These are phyloP conservation scores for Cynopterus sphinx DNA, from an alignment of 2,797 vertebrate genomes.

Conservation along the genomic window DNA sequence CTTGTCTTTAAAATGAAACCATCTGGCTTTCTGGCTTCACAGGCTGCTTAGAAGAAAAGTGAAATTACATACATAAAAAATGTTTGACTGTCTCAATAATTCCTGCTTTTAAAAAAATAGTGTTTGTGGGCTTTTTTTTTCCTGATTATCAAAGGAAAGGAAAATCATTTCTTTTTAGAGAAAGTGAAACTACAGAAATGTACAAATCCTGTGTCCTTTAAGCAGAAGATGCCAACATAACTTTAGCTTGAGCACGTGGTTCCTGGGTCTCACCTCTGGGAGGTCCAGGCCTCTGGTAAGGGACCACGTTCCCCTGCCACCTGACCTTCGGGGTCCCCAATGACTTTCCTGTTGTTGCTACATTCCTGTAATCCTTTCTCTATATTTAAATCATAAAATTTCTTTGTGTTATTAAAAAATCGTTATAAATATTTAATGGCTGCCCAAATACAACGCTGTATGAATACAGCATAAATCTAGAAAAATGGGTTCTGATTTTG, in stretches of 20 bases:
- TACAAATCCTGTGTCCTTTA: not conserved
- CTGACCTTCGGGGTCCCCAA: not conserved
- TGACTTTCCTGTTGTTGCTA: not conserved
- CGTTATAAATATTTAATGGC: not conserved
- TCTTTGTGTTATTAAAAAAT: not conserved
- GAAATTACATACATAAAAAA: conserved; percentile 21
- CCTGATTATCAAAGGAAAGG: conserved; percentile 58
- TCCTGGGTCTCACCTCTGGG: not conserved
- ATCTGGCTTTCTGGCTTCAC: conserved; percentile 18
- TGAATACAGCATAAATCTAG: not conserved
- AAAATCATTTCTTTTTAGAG: conserved; percentile 56
- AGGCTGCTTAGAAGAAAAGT: conserved; percentile 42
- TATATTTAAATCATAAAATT: not conserved
- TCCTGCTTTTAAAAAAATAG: conserved; percentile 59
- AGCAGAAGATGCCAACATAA: not conserved
- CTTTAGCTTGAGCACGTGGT: not conserved
- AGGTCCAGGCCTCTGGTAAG: not conserved
- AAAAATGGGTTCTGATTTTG: not conserved
- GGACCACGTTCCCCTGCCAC: too few relatives aligned
- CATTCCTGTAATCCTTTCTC: not conserved
- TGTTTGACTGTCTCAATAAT: conserved; percentile 44
- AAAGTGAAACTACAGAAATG: conserved; percentile 31
- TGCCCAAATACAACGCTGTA: not conserved
- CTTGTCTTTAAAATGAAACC: conserved; percentile 40
- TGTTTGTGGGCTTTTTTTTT: not conserved